Evolutionary conservation across 2,888 invertebrate species (phyloP), one percentile per base, ranked within the genome.

Genomic region (Caenorhabditis sinica): DNA sequence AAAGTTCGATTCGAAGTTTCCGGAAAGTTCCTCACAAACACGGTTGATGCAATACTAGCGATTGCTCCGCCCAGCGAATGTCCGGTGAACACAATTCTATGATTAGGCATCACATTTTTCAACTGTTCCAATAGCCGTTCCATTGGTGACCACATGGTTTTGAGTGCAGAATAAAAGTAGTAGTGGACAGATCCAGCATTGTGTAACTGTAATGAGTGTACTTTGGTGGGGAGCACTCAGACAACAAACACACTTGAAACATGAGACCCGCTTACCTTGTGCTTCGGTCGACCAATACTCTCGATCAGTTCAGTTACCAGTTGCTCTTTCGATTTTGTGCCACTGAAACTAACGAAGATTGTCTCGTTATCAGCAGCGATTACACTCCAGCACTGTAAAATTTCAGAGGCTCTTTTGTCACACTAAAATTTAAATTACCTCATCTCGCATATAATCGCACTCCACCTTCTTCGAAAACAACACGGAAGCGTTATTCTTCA

Each of bases 1-100:
- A 82, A 36, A 0, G 86, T 77, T 53, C 84, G 30, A 20, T 69
- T 40, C 28, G 74, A 74, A 20, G 40, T 66, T 49, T 71, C 79
- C 2, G 86, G 86, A 40, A 89, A 86, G 60, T 88, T 83, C 60
- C 80, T 65, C 15, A 89, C 89, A 58, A 90, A 92, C 1, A 87
- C 75, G 0, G 90, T 89, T 0, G 90, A 89, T 0, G 91, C 92
- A 20, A 92, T 85, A 6, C 90, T 90, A 9, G 90, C 89, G 9
- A 92, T 76, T 2, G 92, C 92, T 2, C 91, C 92, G 20, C 92
- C 92, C 11, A 91, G 72, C 1, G 90, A 90, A 68, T 92, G 91
- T 11, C 91, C 91, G 8, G 91, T 92, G 82, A 92, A 90, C 1
- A 91, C 86, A 11, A 92, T 69, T 17, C 79, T 43, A 20, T 85